Evolutionary conservation across 2,113 vertebrate genomes (phyloP).

Genomic region (Trematomus loennbergii): DNA sequence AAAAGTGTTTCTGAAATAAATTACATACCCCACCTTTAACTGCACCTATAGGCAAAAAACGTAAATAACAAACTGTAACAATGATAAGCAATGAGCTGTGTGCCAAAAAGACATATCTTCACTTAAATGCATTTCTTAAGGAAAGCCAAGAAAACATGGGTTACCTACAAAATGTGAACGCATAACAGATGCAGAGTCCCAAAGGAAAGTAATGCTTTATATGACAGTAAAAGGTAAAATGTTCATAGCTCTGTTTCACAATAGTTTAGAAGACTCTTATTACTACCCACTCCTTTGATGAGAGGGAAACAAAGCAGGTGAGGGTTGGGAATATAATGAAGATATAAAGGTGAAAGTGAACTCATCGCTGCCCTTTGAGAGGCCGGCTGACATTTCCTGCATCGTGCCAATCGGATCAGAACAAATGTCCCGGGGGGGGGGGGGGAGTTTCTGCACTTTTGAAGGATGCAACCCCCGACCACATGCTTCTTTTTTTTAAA

Average conservation of each 20-base stretch:
- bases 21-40: too few relatives aligned
- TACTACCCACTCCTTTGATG: not conserved
- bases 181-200: not conserved
- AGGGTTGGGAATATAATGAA: slow-evolving; percentile 33
- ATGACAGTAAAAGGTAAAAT: not conserved
- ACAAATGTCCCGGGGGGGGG: slow-evolving; percentile 34
- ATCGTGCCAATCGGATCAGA: slow-evolving; percentile 49
- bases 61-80: not conserved
- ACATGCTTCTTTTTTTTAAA: not conserved
- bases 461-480: slow-evolving; percentile 22
- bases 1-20: too few relatives aligned
- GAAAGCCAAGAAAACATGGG: not conserved
- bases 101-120: not conserved
- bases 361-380: slow-evolving; percentile 47
- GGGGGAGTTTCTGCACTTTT: slow-evolving; percentile 30
- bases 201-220: not conserved
- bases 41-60: not conserved
- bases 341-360: slow-evolving; percentile 29
- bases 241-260: not conserved
- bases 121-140: not conserved
- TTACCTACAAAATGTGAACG: not conserved
- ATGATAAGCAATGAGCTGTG: not conserved
- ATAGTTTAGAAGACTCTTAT: not conserved
- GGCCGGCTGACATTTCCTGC: slow-evolving; percentile 48
- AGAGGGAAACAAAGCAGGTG: slow-evolving; percentile 24